These are phyloP conservation scores for Buphagus erythrorhynchus DNA, from an alignment of 2,797 vertebrate species.

Conservation along the genomic window DNA sequence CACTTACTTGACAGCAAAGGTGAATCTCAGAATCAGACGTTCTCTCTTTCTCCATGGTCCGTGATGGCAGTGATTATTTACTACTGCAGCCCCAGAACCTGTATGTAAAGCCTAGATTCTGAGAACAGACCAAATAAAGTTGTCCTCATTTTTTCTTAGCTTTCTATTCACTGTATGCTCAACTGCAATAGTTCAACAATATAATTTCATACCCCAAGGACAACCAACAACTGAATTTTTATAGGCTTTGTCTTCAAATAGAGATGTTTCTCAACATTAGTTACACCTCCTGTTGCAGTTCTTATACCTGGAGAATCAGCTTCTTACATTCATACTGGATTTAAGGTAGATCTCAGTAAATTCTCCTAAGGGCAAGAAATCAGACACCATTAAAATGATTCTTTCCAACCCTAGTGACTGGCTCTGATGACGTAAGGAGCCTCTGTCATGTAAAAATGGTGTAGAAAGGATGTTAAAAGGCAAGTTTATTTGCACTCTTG, in stretches of 20 bases:
- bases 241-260: background rate
- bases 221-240: background rate
- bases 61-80: background rate
- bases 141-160: background rate
- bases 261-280: background rate
- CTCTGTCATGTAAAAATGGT: background rate
- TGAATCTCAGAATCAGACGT: background rate
- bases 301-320: background rate
- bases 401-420: background rate
- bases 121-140: background rate
- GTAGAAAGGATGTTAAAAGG: background rate
- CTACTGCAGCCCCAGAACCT: background rate
- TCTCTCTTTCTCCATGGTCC: background rate
- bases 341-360: background rate
- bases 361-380: background rate
- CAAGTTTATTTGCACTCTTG: background rate
- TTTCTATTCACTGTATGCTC: background rate
- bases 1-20: background rate
- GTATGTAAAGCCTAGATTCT: accelerated
- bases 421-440: background rate
- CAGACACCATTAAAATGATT: background rate
- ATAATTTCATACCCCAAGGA: background rate
- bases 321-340: background rate
- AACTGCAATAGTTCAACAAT: background rate
- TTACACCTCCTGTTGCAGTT: background rate